Conservation (phyloP, 2,888 invertebrate species). For the Amiota minor region DNA sequence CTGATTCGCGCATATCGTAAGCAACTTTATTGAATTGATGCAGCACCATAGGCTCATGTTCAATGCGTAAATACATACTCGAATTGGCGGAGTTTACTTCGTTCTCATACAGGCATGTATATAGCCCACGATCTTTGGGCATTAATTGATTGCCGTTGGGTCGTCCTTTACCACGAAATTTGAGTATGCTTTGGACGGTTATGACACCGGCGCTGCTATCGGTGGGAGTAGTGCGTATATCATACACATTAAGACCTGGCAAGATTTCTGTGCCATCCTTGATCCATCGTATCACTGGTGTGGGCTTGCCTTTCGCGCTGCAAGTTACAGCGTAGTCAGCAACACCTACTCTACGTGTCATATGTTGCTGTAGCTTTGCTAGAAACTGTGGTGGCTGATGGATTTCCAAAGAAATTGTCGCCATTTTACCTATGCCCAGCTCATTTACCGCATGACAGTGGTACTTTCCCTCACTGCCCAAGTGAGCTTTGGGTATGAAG, state of each 20-base stretch:
- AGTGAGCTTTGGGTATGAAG: constrained; percentile 87
- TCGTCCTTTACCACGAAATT: constrained; percentile 85
- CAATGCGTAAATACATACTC: constrained; percentile 91
- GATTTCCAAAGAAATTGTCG: constrained; percentile 87
- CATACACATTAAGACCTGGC: constrained; percentile 84
- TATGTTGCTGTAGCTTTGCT: constrained; percentile 86
- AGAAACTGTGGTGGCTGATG: constrained; percentile 91
- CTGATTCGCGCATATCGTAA: constrained; percentile 86
- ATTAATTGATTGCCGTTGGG: constrained; percentile 84
- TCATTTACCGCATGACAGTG: constrained; percentile 93
- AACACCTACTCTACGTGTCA: constrained; percentile 86
- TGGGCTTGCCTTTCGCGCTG: constrained; percentile 90
- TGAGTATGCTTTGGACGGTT: constrained; percentile 86
- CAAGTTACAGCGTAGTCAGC: constrained; percentile 86
- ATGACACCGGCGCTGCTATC: constrained; percentile 82
- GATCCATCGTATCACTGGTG: constrained; percentile 87
- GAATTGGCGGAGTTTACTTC: constrained; percentile 91
- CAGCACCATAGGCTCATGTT: constrained; percentile 91
- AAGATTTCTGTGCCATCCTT: constrained; percentile 88
- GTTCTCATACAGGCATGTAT: constrained; percentile 90
- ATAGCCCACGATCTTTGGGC: constrained; percentile 89
- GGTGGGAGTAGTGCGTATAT: constrained; percentile 84
- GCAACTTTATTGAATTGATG: constrained; percentile 91
- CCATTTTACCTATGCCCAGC: constrained; percentile 88
- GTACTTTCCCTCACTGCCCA: constrained; percentile 90